A percentile compares a stretch with the other conserved stretches of the same genome.
Conservation (phyloP, 1,140 invertebrate species). For the Oncopodura yosiiana region DNA sequence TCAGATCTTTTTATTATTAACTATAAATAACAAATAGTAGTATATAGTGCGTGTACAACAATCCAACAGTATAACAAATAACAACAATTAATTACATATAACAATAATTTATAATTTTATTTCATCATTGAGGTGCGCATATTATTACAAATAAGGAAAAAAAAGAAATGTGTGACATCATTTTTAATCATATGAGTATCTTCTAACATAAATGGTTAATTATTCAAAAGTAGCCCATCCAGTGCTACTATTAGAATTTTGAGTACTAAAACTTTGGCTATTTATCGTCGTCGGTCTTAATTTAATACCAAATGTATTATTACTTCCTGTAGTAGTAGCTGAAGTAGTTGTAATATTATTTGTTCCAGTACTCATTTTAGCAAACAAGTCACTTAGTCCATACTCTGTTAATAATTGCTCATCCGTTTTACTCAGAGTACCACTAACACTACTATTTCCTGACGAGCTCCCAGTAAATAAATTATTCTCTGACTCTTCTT, state of each 20-base stretch:
- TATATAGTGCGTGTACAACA: no score
- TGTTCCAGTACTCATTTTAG: constrained; percentile 18
- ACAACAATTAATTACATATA: no score
- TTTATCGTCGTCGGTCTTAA: neutral
- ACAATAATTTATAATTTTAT: no score
- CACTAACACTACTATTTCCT: no score
- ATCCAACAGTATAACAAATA: no score
- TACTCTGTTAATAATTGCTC: constrained; percentile 29
- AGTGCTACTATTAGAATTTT: constrained; percentile 1
- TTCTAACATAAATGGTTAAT: neutral
- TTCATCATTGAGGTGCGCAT: no score
- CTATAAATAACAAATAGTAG: no score
- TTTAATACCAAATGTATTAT: neutral
- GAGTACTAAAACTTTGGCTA: neutral
- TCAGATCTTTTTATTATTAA: no score
- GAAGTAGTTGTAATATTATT: neutral
- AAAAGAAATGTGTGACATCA: no score
- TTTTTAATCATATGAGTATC: no score
- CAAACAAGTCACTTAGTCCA: constrained; percentile 30
- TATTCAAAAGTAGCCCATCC: constrained; percentile 27
- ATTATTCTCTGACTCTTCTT: constrained; percentile 8
- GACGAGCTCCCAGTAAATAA: no score
- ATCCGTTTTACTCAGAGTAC: constrained; percentile 20
- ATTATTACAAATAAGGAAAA: no score
- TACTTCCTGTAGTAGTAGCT: constrained; percentile 2